These are phyloP conservation scores for Pseudoatta argentina DNA, from an alignment of 1,140 invertebrate genomes.

Conservation along the genomic window DNA sequence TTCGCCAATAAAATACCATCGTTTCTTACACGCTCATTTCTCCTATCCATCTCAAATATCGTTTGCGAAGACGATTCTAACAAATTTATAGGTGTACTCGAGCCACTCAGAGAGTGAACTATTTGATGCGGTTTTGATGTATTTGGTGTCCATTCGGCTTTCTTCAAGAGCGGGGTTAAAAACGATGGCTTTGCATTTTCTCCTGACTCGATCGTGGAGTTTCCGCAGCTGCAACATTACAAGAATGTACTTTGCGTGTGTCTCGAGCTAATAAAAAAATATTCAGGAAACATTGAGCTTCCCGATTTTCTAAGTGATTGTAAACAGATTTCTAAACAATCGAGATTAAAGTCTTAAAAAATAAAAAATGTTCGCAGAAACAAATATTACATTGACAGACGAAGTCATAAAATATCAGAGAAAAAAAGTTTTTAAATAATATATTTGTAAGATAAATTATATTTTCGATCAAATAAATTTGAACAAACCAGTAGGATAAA, in stretches of 20 bases:
- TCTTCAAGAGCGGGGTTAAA: neutral
- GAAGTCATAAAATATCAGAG: too few species aligned
- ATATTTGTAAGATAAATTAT: too few species aligned
- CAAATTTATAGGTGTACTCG: neutral
- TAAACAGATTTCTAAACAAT: neutral
- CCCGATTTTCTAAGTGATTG: neutral
- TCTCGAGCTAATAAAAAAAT: neutral
- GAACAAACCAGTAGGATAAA: too few species aligned
- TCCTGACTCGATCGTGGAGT: neutral
- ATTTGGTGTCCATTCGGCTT: neutral
- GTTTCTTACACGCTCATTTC: neutral
- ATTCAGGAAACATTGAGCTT: neutral
- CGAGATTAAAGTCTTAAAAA: too few species aligned
- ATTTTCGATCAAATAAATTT: too few species aligned
- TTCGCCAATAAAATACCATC: neutral
- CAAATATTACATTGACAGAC: too few species aligned
- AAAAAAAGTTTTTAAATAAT: too few species aligned
- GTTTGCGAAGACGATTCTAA: too few species aligned
- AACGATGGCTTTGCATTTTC: neutral
- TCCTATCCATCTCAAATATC: neutral
- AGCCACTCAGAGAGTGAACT: neutral
- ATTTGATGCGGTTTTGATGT: neutral
- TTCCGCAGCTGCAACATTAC: conserved; percentile 30
- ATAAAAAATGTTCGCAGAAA: too few species aligned
- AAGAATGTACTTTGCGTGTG: neutral